Percentiles rank a stretch among this genome's conserved stretches.
Evolutionary conservation across 2,797 vertebrate genomes (phyloP).

Genomic region (Calcarius lapponicus): DNA sequence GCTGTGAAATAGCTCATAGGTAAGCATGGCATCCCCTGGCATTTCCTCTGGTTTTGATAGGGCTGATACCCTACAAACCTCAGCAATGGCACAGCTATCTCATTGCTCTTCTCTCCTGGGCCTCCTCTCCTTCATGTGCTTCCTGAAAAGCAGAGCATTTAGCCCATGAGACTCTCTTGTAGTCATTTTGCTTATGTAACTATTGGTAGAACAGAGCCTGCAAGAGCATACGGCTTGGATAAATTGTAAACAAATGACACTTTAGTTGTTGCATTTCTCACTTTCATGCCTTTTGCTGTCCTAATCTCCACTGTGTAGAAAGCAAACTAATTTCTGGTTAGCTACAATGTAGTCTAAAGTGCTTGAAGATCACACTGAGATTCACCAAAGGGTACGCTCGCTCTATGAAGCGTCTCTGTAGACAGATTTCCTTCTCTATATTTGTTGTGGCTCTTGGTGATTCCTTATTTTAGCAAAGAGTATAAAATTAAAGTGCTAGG

Average conservation of each 20-base stretch:
- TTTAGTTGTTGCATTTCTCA: not conserved
- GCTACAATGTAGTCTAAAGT: not conserved
- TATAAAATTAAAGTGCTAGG: not conserved
- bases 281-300: not conserved
- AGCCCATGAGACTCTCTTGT: not conserved
- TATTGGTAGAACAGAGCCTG: not conserved
- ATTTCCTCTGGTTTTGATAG: not conserved
- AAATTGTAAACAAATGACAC: not conserved
- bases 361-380: not conserved
- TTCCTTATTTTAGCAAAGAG: not conserved
- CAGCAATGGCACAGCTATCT: not conserved
- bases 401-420: not conserved
- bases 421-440: not conserved
- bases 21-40: not conserved
- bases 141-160: not conserved
- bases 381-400: not conserved
- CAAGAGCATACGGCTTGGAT: not conserved
- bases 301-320: not conserved
- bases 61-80: not conserved
- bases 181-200: not conserved
- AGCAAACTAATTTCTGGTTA: not conserved
- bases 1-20: not conserved
- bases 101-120: not conserved
- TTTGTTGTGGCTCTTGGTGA: not conserved
- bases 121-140: not conserved